These are phyloP conservation scores for Anodontia alba DNA, from an alignment of 2,888 invertebrate species.

Conservation along the genomic window DNA sequence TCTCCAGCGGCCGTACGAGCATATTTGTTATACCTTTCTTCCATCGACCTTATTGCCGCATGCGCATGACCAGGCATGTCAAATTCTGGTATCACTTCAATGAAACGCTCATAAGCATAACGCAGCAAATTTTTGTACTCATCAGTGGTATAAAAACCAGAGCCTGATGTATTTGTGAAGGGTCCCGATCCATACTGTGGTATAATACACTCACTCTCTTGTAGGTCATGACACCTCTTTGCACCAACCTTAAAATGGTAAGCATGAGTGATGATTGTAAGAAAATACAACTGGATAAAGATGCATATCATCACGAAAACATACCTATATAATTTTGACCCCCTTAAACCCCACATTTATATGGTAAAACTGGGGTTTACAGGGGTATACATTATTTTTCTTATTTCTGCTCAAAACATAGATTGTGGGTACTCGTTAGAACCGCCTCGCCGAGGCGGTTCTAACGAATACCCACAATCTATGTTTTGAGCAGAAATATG, in stretches of 20 bases:
- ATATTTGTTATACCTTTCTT: conserved; percentile 61
- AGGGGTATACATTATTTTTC: too few relatives aligned
- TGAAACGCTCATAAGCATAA: conserved; percentile 74
- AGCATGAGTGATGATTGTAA: too few relatives aligned
- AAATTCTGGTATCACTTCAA: conserved; percentile 82
- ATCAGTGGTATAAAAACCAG: conserved; percentile 66
- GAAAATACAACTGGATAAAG: too few relatives aligned
- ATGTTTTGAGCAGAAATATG: too few relatives aligned
- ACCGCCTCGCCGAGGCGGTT: too few relatives aligned
- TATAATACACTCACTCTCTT: conserved; percentile 67
- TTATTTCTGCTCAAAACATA: too few relatives aligned
- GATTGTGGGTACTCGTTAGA: too few relatives aligned
- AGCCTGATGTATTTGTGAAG: conserved; percentile 58
- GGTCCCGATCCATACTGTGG: conserved; percentile 78
- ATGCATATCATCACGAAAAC: too few relatives aligned
- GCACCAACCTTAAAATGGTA: conserved; percentile 59
- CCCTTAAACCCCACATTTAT: too few relatives aligned
- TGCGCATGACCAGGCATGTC: conserved; percentile 82
- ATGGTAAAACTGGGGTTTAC: too few relatives aligned
- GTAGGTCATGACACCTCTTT: conserved; percentile 69
- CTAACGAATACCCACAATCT: too few relatives aligned
- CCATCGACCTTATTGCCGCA: conserved; percentile 81
- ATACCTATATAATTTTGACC: too few relatives aligned
- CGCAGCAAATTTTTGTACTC: conserved; percentile 77
- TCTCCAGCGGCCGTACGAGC: conserved; percentile 44